Evolutionary conservation across 2,113 vertebrate genomes (phyloP).

Genomic region (Pterocles burchelli): DNA sequence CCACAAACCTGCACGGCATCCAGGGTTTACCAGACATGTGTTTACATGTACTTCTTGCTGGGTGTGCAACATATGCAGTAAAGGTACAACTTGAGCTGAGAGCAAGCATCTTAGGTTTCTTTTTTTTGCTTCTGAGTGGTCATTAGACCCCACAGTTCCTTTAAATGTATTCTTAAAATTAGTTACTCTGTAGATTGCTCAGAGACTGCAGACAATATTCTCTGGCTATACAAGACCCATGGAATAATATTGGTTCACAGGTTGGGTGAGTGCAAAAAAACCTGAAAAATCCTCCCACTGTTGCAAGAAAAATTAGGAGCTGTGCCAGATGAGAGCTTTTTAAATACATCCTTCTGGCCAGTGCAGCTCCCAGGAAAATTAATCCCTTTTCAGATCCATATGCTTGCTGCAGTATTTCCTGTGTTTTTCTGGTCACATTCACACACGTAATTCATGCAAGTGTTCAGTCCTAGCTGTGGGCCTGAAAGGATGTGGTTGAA

Average conservation of each 20-base stretch:
- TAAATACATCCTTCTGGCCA: neutral
- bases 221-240: neutral
- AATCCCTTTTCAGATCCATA: constrained; percentile 17
- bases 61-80: neutral
- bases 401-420: constrained; percentile 47
- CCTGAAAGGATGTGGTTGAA: constrained; percentile 64
- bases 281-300: neutral
- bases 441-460: constrained; percentile 12
- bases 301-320: neutral
- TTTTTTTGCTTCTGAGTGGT: neutral
- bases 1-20: rapidly evolving
- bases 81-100: neutral
- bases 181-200: neutral
- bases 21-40: neutral
- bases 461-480: neutral
- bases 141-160: neutral
- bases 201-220: neutral
- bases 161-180: neutral
- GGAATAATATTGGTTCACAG: neutral
- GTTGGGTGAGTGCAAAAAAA: neutral
- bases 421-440: constrained; percentile 48
- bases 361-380: neutral
- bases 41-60: neutral
- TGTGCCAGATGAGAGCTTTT: neutral
- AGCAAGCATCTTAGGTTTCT: neutral